phyloP scores from a whole-genome alignment of 2,113 vertebrate genomes.

The Hoplias malabaricus region DNA sequence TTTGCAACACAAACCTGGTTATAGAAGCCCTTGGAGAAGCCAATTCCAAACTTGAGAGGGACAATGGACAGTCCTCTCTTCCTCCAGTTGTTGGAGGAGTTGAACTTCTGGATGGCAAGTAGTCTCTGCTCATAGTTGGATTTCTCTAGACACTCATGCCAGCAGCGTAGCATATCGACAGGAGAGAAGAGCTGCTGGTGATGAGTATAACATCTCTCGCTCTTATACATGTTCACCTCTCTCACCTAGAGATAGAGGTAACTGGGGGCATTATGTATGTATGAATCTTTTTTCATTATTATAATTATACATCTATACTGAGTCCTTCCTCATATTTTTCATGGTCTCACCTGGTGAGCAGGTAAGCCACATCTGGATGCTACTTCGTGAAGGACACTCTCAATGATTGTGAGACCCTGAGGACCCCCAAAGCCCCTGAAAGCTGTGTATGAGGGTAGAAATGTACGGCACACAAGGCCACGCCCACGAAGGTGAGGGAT shows the following conservation, averaged over 20 bases:
- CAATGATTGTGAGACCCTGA: constrained; percentile 61
- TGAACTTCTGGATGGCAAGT: constrained; percentile 64
- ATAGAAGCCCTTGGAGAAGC: constrained; percentile 64
- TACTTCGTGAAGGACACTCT: constrained; percentile 71
- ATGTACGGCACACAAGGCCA: constrained; percentile 71
- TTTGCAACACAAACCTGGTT: too few relatives aligned
- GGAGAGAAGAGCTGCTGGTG: constrained; percentile 72
- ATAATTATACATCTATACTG: too few relatives aligned
- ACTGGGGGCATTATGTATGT: too few relatives aligned
- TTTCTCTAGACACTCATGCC: constrained; percentile 73
- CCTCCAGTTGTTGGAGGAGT: constrained; percentile 72
- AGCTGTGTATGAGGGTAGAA: constrained; percentile 76
- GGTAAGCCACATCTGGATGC: constrained; percentile 63
- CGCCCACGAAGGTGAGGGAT: constrained; percentile 70
- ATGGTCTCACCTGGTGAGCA: constrained; percentile 61
- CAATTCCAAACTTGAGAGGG: constrained; percentile 74
- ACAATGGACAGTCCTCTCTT: constrained; percentile 74
- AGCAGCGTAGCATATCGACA: constrained; percentile 66
- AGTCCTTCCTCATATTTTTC: not conserved
- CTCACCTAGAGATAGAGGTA: constrained; percentile 63
- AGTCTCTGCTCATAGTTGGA: constrained; percentile 64
- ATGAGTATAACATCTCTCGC: constrained; percentile 60
- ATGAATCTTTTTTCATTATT: too few relatives aligned
- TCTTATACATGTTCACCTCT: constrained; percentile 76
- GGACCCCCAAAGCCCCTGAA: constrained; percentile 75